Conservation (phyloP, 2,113 vertebrate species). For the Sinosuthora webbiana region DNA sequence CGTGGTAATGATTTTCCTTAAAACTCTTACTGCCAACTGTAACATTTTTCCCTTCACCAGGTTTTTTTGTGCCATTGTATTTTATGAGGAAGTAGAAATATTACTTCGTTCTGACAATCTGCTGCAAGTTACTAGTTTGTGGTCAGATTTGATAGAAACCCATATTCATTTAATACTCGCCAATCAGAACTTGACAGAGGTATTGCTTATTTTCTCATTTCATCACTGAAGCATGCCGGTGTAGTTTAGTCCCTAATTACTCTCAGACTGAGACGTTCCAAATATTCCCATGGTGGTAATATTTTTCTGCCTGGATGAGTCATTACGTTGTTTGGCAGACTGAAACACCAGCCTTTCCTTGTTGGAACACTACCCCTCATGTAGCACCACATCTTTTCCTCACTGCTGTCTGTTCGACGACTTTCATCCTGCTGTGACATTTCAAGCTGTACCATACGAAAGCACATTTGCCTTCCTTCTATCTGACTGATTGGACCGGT, state of each 20-base stretch:
- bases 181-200: constrained; percentile 82
- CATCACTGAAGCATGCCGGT: constrained; percentile 85
- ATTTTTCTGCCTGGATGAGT: constrained; percentile 92
- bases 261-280: constrained; percentile 85
- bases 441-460: constrained; percentile 72
- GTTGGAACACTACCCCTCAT: constrained; percentile 79
- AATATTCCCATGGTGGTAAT: constrained; percentile 93
- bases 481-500: constrained; percentile 75
- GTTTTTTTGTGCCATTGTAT: constrained; percentile 50
- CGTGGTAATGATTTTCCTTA: constrained; percentile 72
- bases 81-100: constrained; percentile 64
- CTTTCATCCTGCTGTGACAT: constrained; percentile 76
- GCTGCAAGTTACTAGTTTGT: constrained; percentile 70
- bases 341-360: constrained; percentile 83
- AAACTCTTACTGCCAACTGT: constrained; percentile 69
- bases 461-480: constrained; percentile 74
- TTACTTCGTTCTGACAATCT: constrained; percentile 60
- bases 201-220: constrained; percentile 85
- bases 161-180: constrained; percentile 75
- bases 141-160: constrained; percentile 73
- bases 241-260: constrained; percentile 97
- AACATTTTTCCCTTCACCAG: constrained; percentile 65
- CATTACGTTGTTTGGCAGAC: constrained; percentile 91
- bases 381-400: constrained; percentile 73
- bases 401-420: constrained; percentile 72